Evolutionary conservation across 1,140 invertebrate genomes (phyloP).

Genomic region (Centruroides vittatus): DNA sequence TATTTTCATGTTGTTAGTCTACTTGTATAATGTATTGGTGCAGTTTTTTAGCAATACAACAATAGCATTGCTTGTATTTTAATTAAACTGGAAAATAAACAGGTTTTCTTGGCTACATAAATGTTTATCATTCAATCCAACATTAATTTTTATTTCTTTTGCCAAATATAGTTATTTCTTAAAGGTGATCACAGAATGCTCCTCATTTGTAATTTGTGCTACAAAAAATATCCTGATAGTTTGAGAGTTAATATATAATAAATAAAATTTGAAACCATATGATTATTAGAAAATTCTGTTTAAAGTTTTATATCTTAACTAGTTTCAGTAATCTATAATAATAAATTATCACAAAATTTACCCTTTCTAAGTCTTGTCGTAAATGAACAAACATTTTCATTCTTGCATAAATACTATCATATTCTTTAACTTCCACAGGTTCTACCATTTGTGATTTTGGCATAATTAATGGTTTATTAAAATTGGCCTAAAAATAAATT

Average conservation of each 20-base stretch:
- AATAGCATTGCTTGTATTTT: too few relatives aligned
- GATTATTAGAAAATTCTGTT: neutral
- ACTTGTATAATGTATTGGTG: too few relatives aligned
- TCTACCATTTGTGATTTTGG: constrained; percentile 69
- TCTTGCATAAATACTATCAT: constrained; percentile 63
- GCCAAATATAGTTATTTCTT: too few relatives aligned
- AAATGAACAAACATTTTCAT: constrained; percentile 93
- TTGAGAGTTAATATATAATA: too few relatives aligned
- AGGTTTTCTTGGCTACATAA: too few relatives aligned
- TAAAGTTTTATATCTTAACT: neutral
- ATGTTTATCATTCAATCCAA: too few relatives aligned
- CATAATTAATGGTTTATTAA: constrained; percentile 74
- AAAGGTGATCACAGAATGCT: neutral
- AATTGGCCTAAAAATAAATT: constrained; percentile 41
- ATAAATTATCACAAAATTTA: constrained; percentile 20
- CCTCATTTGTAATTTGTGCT: neutral
- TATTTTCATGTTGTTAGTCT: too few relatives aligned
- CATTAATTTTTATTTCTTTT: too few relatives aligned
- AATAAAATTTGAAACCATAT: too few relatives aligned
- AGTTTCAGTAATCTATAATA: neutral
- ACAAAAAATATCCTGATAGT: neutral
- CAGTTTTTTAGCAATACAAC: too few relatives aligned
- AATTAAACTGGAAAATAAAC: too few relatives aligned
- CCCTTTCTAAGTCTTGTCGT: constrained; percentile 83
- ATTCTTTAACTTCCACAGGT: constrained; percentile 43